Evolutionary conservation across 2,888 invertebrate species (phyloP), one percentile per base, ranked within the genome.

Genomic region (Drosophila algonquin): DNA sequence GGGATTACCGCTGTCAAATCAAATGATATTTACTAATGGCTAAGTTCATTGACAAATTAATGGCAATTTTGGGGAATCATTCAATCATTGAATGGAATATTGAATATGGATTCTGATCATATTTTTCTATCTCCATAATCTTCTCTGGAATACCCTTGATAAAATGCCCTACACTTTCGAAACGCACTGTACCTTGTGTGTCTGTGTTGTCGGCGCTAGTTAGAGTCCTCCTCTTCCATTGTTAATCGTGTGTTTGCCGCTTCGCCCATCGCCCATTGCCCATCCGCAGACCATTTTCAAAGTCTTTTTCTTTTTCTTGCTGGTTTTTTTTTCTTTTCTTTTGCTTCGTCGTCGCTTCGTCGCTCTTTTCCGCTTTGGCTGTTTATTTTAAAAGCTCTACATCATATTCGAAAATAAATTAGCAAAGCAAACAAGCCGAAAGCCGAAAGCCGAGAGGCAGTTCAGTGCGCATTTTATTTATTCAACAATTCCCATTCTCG

Each of bases 381-480:
- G 84, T 83, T 83, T 83, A 87, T 87, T 87, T 83, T 76, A 81
- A 84, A 87, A 83, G 84, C 87, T 83, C 87, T 86, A 83, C 83
- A 86, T 83, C 87, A 83, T 86, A 84, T 86, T 83, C 87, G 75
- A 83, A 83, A 83, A 83, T 87, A 83, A 83, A 84, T 87, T 87
- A 81, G 78, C 81, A 75, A 79, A 81, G 73, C 81, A 83, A 72
- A 77, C 81, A 75, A 79, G 79, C 71, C 77, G 81, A 70, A 75
- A 79, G 79, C 71, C 77, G 81, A 70, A 75, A 72, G 72, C 59
- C 77, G 81, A 70, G 73, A 72, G 72, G 59, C 72, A 72, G 65
- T 73, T 65, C 72, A 72, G 73, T 73, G 73, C 72, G 72, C 73
- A 73, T 73, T 72, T 72, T 73, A 73, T 65, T 73, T 65, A 72